Base-by-base conservation (phyloP, 2,113 vertebrate genomes). In the Apodemus speciosus region DNA sequence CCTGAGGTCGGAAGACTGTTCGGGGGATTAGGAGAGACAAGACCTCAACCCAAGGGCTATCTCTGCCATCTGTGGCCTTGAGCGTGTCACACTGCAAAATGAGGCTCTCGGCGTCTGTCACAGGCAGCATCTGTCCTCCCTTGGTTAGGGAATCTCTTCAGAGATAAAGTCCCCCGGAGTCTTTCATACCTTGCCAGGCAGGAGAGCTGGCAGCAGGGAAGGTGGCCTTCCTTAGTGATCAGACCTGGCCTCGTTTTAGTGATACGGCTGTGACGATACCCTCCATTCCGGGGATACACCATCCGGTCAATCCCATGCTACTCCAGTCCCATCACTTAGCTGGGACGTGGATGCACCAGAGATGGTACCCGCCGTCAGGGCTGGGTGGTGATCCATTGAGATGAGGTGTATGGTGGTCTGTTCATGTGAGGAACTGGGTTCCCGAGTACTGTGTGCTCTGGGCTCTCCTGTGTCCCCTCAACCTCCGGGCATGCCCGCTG, bases 371-470 rank as follows among this genome's bases (percentile, higher is more conserved):
- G 35, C n/a, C 43, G 6, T 46, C 43, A 46, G 8, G 23, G 14
- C 51, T 43, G 40, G 6, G 60, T 43, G 43, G 35, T 7, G 79
- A 7, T 13, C 49, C 77, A 38, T 25, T 25, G 49, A 53, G 20
- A 9, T 21, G 32, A 3, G 2, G 9, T 53, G 18, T 20, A 56
- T 38, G 21, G 10, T 38, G 35, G 30, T 35, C 58, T 21, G 11
- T 40, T 20, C 38, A 1, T 6, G 10, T 16, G 21, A 60, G 40
- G 46, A 38, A 2, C 49, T 35, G 0, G 27, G 35, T n/a, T 30
- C 53, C 15, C 35, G 75, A 53, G 58, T 0, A 2, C 0, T 0
- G 1, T 0, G 0, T 14, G 2, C n/a, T 51, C 64, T 46, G 27
- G 30, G 53, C 38, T 71, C 58, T 40, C 27, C n/a, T n/a, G 75